A percentile compares a stretch with the other conserved stretches of the same genome.
Conservation (phyloP, 2,888 invertebrate species). For the Drosophila macrospina region DNA sequence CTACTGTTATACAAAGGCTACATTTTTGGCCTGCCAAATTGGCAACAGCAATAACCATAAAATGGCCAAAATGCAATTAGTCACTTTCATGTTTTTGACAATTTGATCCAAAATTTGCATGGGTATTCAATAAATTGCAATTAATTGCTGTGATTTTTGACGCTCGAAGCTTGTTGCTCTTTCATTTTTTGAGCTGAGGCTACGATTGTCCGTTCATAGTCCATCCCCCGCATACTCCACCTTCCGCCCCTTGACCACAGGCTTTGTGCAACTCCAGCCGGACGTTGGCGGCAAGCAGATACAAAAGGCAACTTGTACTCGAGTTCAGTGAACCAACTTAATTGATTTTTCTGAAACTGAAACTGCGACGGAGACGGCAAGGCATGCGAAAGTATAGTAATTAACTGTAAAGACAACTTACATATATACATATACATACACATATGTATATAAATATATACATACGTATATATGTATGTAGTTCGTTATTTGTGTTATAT, state of each 20-base stretch:
- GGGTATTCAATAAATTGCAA: slow-evolving; percentile 47
- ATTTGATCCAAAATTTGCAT: slow-evolving; percentile 40
- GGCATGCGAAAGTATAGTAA: slow-evolving; percentile 60
- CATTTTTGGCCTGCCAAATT: slow-evolving; percentile 25
- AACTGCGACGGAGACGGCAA: slow-evolving; percentile 26
- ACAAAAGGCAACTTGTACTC: slow-evolving; percentile 23
- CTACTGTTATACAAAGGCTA: slow-evolving; percentile 6
- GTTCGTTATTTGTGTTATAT: slow-evolving; percentile 6
- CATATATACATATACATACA: not conserved
- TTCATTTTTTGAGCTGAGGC: slow-evolving; percentile 8
- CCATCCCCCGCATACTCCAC: not conserved
- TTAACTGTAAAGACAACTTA: slow-evolving; percentile 39
- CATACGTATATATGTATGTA: not conserved
- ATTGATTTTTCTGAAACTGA: slow-evolving; percentile 54
- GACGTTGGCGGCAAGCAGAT: slow-evolving; percentile 21
- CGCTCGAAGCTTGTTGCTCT: slow-evolving; percentile 3
- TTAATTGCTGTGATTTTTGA: slow-evolving; percentile 55
- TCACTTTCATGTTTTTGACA: slow-evolving; percentile 12
- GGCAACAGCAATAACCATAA: slow-evolving; percentile 18
- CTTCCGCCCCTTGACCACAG: slow-evolving; percentile 10
- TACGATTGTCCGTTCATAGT: slow-evolving; percentile 13
- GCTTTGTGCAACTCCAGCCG: slow-evolving; percentile 48
- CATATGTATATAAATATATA: not conserved
- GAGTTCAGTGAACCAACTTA: slow-evolving; percentile 73
- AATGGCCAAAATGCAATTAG: slow-evolving; percentile 34